Percentiles rank a stretch among this genome's conserved stretches.
Evolutionary conservation across 2,113 vertebrate genomes (phyloP).

Genomic region (Sciurus niger): DNA sequence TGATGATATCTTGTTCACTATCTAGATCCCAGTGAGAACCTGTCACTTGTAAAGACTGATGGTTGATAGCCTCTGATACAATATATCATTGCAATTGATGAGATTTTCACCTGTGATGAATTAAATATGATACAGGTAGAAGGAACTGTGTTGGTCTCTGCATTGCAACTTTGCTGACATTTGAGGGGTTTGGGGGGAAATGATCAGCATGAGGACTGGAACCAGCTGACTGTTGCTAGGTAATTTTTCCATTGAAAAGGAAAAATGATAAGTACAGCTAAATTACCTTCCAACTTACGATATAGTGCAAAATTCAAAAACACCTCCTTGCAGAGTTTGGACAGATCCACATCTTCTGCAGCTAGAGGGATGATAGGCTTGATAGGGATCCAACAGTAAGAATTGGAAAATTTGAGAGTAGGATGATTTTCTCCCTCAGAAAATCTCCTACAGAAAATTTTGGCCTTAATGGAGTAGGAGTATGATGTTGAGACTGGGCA

Average conservation of each 20-base stretch:
- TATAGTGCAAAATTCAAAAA: neutral
- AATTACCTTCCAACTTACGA: neutral
- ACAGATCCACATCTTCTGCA: neutral
- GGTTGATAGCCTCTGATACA: neutral
- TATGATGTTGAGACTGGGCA: neutral
- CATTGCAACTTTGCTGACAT: neutral
- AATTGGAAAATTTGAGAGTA: neutral
- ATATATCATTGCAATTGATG: neutral
- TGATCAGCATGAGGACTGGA: neutral
- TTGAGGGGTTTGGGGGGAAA: neutral
- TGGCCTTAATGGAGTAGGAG: neutral
- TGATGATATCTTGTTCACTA: neutral
- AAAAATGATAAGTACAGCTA: neutral
- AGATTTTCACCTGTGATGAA: neutral
- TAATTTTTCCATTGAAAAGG: neutral
- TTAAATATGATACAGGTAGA: neutral
- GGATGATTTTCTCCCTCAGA: neutral
- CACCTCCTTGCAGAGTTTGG: neutral
- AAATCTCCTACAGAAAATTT: neutral
- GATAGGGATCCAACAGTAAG: neutral
- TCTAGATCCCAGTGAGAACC: neutral
- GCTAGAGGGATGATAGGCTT: neutral
- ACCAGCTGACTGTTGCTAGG: neutral
- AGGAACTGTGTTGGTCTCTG: neutral
- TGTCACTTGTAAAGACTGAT: neutral